Conservation (phyloP, 2,888 invertebrate genomes). For the Lasius fuliginosus region DNA sequence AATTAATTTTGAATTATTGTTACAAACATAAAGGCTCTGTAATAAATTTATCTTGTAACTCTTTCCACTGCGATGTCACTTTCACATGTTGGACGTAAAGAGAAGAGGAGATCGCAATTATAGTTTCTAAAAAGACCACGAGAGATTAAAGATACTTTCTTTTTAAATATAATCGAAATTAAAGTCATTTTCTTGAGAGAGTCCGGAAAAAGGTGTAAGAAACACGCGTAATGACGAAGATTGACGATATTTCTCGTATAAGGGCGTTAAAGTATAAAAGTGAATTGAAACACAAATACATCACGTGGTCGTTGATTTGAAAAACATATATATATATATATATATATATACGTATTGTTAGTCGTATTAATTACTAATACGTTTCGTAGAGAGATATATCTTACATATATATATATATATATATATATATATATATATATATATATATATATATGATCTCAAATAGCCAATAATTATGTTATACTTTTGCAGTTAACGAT, state of each 20-base stretch:
- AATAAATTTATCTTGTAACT: conserved; percentile 68
- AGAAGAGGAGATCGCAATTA: conserved; percentile 15
- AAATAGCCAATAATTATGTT: conserved; percentile 8
- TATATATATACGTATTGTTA: conserved; percentile 10
- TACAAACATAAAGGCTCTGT: conserved; percentile 57
- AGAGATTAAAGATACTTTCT: not conserved
- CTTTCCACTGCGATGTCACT: conserved; percentile 73
- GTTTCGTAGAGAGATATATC: conserved; percentile 28
- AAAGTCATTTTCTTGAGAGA: not conserved
- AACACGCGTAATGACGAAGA: not conserved
- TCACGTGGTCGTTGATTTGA: conserved; percentile 1
- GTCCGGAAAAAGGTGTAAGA: not conserved
- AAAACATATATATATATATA: not conserved
- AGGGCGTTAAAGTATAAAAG: not conserved
- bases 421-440: too few relatives aligned
- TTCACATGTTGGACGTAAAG: conserved; percentile 58
- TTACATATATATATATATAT: conserved; percentile 30
- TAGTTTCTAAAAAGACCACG: not conserved
- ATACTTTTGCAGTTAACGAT: conserved; percentile 32
- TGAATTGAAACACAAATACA: not conserved
- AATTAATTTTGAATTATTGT: conserved; percentile 37
- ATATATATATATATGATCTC: conserved; percentile 52
- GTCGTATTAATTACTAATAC: conserved; percentile 14
- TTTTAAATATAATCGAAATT: not conserved
- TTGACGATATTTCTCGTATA: not conserved